Evolutionary conservation across 2,797 vertebrate genomes (phyloP).

Genomic region (Phrynocephalus forsythii): DNA sequence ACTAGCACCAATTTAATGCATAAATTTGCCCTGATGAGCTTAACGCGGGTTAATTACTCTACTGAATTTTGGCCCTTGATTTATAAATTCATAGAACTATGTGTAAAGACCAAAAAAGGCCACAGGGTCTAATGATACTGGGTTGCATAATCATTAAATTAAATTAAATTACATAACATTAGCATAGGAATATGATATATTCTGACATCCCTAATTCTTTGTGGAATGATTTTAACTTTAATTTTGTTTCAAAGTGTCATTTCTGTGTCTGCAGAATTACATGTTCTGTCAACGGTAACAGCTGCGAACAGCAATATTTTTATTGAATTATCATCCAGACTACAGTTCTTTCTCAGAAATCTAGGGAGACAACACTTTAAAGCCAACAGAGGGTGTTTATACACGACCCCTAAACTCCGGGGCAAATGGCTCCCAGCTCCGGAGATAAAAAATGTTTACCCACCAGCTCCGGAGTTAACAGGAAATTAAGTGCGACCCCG

Average conservation of each 20-base stretch:
- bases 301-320: background rate
- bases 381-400: too few species aligned
- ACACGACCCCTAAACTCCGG: too few species aligned
- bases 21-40: too few species aligned
- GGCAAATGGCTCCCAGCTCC: too few species aligned
- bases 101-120: background rate
- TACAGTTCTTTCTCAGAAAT: background rate
- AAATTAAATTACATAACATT: background rate
- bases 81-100: background rate
- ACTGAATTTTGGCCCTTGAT: background rate
- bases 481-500: too few species aligned
- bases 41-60: too few species aligned
- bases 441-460: too few species aligned
- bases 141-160: background rate
- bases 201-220: background rate
- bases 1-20: too few species aligned
- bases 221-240: background rate
- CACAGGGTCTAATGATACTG: background rate
- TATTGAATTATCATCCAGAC: too few species aligned
- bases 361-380: background rate
- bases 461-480: too few species aligned
- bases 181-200: too few species aligned
- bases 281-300: background rate
- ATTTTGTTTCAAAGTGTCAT: background rate
- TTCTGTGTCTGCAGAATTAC: background rate